Percentiles rank a stretch among this genome's conserved stretches.
Conservation (phyloP, 2,888 invertebrate species). For the Dryocosmus kuriphilus region DNA sequence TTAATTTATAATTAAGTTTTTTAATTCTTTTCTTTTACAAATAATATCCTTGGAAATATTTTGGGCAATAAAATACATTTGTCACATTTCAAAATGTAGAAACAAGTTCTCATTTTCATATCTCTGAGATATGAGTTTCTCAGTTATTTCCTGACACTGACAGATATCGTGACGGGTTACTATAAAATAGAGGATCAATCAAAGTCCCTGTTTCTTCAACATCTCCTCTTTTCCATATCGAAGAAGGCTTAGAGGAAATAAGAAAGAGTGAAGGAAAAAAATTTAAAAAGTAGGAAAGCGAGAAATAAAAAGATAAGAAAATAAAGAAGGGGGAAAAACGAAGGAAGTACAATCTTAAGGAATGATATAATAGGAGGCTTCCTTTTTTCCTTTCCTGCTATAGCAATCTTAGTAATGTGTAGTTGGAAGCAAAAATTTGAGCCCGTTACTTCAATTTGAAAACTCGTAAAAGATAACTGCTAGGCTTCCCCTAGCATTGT, state of each 20-base stretch:
- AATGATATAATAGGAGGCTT: not conserved
- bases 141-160: not conserved
- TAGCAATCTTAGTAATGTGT: conserved; percentile 38
- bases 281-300: not conserved
- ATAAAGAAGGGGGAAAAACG: not conserved
- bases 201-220: not conserved
- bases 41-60: too few relatives aligned
- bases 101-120: not conserved
- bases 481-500: conserved; percentile 33
- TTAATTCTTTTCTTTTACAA: too few relatives aligned
- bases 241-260: not conserved
- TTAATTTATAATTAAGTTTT: too few relatives aligned
- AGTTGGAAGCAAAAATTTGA: conserved; percentile 37
- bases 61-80: too few relatives aligned
- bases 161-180: not conserved
- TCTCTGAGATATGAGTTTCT: not conserved
- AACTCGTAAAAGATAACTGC: conserved; percentile 39
- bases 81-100: not conserved
- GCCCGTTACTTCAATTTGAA: conserved; percentile 39
- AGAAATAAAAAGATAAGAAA: not conserved
- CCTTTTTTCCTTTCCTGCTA: not conserved
- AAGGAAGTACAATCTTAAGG: not conserved
- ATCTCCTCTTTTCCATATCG: not conserved
- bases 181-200: not conserved
- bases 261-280: not conserved